Base-by-base conservation (phyloP, 2,797 vertebrate species). In the Thalassophryne amazonica region DNA sequence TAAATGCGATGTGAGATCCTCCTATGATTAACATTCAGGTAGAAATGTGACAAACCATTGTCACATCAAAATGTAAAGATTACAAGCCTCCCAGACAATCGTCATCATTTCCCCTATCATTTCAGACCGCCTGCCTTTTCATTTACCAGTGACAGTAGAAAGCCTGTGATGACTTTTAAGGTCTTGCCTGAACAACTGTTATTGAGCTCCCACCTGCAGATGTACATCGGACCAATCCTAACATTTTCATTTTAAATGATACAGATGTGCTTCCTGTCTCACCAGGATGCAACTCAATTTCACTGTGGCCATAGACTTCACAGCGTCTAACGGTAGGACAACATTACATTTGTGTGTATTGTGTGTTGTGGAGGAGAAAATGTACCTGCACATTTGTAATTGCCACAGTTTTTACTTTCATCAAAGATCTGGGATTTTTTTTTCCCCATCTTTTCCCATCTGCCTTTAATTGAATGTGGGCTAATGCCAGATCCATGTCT, bases 261-360 rank as follows among this genome's bases (percentile, higher is more conserved):
- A 16, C 35, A 35, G 21, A 58, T 51, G 17, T 48, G 25, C 13
- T 71, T 23, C 1, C 17, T 76, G 33, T 78, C 67, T 28, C 60
- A 32, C 51, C 86, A 96, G 94, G 89, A 95, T 94, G 0, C 94
- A 96, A 81, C 86, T 96, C 76, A 95, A 95, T 86, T 96, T 96
- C 86, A 95, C 94, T 0, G 94, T 96, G 20, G 94, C 94, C 66
- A 95, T 96, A 18, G 94, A 96, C 89, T 96, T 96, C 86, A 96
- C 94, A 41, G 94, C 94, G 60, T 96, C 94, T 57, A 96, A 96
- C 1, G 94, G 94, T 95, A 85, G 90, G 93, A 53, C 12, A 6
- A 14, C 13, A 9, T 41, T 37, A 6, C 20, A 1, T 40, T 14
- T 18, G 18, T 25, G 21, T 64, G 50, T 47, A 51, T 54, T 15